Base-by-base conservation (phyloP, 2,113 vertebrate genomes). In the Dolichotis patagonum region DNA sequence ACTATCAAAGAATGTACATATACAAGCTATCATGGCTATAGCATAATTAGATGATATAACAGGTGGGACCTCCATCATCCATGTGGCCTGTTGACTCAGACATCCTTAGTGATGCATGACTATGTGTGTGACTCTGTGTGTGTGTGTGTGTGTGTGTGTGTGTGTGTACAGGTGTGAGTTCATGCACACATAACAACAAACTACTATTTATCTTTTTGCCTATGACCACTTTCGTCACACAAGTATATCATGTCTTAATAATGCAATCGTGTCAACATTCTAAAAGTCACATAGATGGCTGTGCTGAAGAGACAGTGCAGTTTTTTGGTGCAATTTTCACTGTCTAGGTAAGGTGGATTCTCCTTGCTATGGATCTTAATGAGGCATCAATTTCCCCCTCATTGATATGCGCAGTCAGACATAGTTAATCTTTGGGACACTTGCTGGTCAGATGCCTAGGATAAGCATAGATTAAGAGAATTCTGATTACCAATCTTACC, bases 381-480 rank as follows among this genome's bases (percentile, higher is more conserved):
- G 91, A 88, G 96, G 91, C 96, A 97, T 97, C 97, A 96, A 92
- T 96, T 97, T 97, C 94, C 63, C 88, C 84, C 88, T 98, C 96
- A 95, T 98, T 97, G 96, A 97, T 98, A 98, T 98, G 98, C 97
- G 94, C 30, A 95, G 97, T 98, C 98, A 98, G 98, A 97, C 89
- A 78, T 92, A 87, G 97, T 95, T 98, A 98, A 98, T 98, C 98
- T 97, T 94, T 78, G 93, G 97, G 97, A 96, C 96, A 90, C 97
- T 96, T 75, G 91, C 97, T 95, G 90, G 93, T 97, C 96, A 97
- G 95, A 91, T 94, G 96, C 97, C 83, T 95, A 63, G 91, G 91
- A 96, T 94, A 92, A 96, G 77, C 71, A 56, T 84, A 97, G 97
- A 96, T 97, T 97, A 98, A 95, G 96, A 90, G 77, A 97, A 97